Evolutionary conservation across 2,888 invertebrate genomes (phyloP), one percentile per base, ranked within the genome.

Genomic region (Hermaeophaga mercurialis): DNA sequence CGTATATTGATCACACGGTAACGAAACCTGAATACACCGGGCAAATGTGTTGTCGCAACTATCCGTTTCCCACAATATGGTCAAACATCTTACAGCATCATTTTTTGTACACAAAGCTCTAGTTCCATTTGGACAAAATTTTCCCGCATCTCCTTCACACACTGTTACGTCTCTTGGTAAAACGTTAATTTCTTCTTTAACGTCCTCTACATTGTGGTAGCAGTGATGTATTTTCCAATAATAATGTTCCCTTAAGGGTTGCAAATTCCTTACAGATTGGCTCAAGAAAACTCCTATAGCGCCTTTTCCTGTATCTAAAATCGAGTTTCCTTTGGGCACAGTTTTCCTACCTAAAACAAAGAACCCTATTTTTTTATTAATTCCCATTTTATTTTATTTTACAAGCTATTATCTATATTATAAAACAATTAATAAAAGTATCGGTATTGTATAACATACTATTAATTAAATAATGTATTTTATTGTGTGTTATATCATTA

Each of bases 41-140:
- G 19, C 5, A 22, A 24, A 43, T 7, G 6, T 11, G 8, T 52
- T 19, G n/a, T 43, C 33, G 8, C 52, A 52, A 8, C 14, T 5
- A 22, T 24, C 17, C 3, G 52, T 52, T 1, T 8, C 22, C 52
- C 52, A 52, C n/a, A 52, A 34, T n/a, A 22, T 52, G 11, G 43
- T 43, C n/a, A 52, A 12, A 18, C 52, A 52, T 17, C 52, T 43
- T 7, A 52, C 17, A 24, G 52, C 52, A 15, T 17, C 19, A 11
- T 52, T 52, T 52, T 52, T 52, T 8, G 52, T 52, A 12, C 52
- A 52, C 9, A 52, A 11, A 1, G 52, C 43, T 31, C 22, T 34
- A 1, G 34, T 43, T 15, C 44, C 52, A 11, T 33, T 19, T 1
- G 52, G 52, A n/a, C 52, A 52, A 26, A 52, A 52, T n/a, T 24